A percentile compares a stretch with the other conserved stretches of the same genome.
These are phyloP conservation scores for Ciconia stormi DNA, from an alignment of 2,113 vertebrate species.

Conservation along the genomic window DNA sequence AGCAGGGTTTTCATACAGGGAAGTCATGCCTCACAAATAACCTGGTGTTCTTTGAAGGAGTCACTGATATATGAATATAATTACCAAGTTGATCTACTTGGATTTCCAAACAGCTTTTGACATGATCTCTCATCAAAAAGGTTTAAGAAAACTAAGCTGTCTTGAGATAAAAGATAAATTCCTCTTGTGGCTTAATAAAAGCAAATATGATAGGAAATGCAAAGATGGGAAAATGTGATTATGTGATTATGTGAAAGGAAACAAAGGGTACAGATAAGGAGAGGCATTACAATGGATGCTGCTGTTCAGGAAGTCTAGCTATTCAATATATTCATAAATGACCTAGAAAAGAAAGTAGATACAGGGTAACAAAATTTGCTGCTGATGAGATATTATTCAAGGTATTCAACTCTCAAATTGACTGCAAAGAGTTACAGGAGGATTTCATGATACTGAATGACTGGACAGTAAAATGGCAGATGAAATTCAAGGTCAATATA, in stretches of 20 bases:
- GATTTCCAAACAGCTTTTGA: slow-evolving; percentile 30
- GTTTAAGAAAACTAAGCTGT: neutral
- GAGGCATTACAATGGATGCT: neutral
- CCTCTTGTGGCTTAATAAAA: neutral
- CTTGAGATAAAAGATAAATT: slow-evolving; percentile 12
- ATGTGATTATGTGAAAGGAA: neutral
- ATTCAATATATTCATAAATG: slow-evolving; percentile 16
- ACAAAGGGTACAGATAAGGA: slow-evolving; percentile 5
- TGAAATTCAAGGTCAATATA: slow-evolving; percentile 62
- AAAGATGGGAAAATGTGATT: slow-evolving; percentile 3
- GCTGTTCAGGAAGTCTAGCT: neutral
- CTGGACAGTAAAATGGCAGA: slow-evolving; percentile 50
- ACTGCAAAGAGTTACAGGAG: neutral
- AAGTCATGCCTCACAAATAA: neutral
- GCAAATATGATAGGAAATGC: neutral
- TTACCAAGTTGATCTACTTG: neutral
- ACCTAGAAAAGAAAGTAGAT: slow-evolving; percentile 30
- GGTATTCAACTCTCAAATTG: neutral
- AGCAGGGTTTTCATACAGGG: neutral
- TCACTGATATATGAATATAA: neutral
- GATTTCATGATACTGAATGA: slow-evolving; percentile 13
- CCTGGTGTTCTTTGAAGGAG: neutral
- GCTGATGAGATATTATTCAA: neutral
- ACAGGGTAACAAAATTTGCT: neutral
- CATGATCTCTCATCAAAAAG: slow-evolving; percentile 27